Conservation (phyloP, 2,888 invertebrate genomes). For the Plagodis pulveraria region DNA sequence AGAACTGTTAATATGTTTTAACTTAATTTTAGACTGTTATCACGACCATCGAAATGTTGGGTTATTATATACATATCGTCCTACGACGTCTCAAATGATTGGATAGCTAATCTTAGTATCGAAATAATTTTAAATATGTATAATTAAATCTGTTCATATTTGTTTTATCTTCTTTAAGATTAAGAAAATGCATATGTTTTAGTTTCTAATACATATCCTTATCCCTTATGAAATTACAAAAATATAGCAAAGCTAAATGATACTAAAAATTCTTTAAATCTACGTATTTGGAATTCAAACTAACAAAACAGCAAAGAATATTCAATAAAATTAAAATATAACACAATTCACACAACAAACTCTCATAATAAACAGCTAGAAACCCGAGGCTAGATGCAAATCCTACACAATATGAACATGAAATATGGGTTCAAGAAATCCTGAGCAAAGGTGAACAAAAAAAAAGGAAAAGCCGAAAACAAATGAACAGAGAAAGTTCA, state of each 20-base stretch:
- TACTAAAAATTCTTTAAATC: neutral
- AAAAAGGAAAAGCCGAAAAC: constrained; percentile 60
- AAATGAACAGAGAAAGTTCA: constrained; percentile 81
- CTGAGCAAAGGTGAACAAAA: constrained; percentile 66
- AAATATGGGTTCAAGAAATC: constrained; percentile 84
- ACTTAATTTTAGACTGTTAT: too few species aligned
- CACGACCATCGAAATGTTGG: too few species aligned
- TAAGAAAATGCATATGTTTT: too few species aligned
- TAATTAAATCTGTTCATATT: too few species aligned
- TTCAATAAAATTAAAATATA: constrained; percentile 34
- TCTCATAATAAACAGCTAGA: constrained; percentile 35
- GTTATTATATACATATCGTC: too few species aligned
- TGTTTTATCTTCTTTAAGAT: too few species aligned
- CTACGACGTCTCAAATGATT: too few species aligned
- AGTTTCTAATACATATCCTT: too few species aligned
- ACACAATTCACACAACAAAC: constrained; percentile 47
- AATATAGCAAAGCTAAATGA: neutral
- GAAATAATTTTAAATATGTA: too few species aligned
- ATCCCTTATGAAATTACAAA: neutral
- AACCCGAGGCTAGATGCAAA: constrained; percentile 58
- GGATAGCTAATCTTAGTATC: too few species aligned
- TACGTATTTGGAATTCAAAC: too few species aligned
- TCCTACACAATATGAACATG: constrained; percentile 80
- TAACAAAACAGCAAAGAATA: constrained; percentile 17
- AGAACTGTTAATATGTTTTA: too few species aligned